Conservation (phyloP, 2,113 vertebrate genomes). For the Hoplias malabaricus region DNA sequence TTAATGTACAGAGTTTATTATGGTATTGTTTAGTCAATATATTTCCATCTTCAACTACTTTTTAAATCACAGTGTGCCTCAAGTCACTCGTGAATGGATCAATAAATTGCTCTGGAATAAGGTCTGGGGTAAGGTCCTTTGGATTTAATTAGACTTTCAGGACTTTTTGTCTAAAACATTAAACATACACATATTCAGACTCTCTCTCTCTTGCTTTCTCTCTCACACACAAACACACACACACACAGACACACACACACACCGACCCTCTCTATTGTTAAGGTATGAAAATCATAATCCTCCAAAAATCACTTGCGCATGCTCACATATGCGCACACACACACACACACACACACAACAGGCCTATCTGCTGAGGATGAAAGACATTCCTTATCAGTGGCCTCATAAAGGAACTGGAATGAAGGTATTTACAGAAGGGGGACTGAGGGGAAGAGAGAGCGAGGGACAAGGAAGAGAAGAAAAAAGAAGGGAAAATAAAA, state of each 20-base stretch:
- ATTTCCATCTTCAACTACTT: too few species aligned
- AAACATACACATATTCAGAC: too few species aligned
- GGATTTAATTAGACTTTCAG: too few species aligned
- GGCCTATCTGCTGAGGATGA: conserved; percentile 65
- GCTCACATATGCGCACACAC: background rate
- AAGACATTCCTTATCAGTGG: conserved; percentile 73
- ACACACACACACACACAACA: conserved; percentile 16
- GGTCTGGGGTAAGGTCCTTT: too few species aligned
- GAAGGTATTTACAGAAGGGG: conserved; percentile 66
- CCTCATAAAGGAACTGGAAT: conserved; percentile 66
- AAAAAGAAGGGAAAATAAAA: background rate
- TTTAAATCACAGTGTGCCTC: too few species aligned
- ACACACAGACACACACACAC: background rate
- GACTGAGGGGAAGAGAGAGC: background rate
- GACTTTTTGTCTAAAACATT: too few species aligned
- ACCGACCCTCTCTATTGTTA: conserved; percentile 1
- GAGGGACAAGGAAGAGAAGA: conserved; percentile 38
- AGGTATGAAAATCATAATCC: conserved; percentile 10
- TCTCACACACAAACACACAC: background rate
- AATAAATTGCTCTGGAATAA: too few species aligned
- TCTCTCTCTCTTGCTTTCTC: too few species aligned
- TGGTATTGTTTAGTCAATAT: too few species aligned
- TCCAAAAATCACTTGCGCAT: conserved; percentile 18
- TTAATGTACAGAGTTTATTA: too few species aligned
- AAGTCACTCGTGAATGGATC: too few species aligned